These are phyloP conservation scores for Agriopis marginaria DNA, from an alignment of 2,888 invertebrate genomes.

Conservation along the genomic window DNA sequence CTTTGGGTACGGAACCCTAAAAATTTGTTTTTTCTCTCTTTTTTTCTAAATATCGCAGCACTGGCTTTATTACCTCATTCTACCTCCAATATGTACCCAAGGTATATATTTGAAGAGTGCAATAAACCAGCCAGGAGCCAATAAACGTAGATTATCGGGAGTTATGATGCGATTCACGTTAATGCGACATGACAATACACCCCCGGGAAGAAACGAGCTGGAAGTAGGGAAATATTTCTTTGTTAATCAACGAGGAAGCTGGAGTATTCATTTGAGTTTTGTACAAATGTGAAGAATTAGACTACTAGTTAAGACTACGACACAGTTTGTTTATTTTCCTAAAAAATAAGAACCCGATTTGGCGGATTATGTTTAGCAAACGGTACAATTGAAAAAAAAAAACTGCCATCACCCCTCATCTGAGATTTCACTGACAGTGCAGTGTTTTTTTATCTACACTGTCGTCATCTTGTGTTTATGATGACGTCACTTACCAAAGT, in stretches of 20 bases:
- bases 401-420: too few species aligned
- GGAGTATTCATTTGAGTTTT: not conserved
- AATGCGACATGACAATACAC: constrained; percentile 83
- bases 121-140: constrained; percentile 78
- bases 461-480: too few species aligned
- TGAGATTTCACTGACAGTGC: too few species aligned
- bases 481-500: too few species aligned
- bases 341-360: too few species aligned
- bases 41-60: not conserved
- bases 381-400: too few species aligned
- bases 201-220: constrained; percentile 55
- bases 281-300: too few species aligned
- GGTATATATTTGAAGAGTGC: constrained; percentile 60
- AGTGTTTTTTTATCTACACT: too few species aligned
- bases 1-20: not conserved
- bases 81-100: constrained; percentile 44
- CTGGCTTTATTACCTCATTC: constrained; percentile 36
- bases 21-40: not conserved
- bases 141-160: constrained; percentile 86
- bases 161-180: constrained; percentile 84
- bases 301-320: too few species aligned
- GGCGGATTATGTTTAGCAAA: too few species aligned
- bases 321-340: too few species aligned
- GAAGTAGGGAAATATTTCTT: constrained; percentile 28
- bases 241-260: constrained; percentile 2